phyloP scores from a whole-genome alignment of 2,797 vertebrate species.

The Pterois miles region DNA sequence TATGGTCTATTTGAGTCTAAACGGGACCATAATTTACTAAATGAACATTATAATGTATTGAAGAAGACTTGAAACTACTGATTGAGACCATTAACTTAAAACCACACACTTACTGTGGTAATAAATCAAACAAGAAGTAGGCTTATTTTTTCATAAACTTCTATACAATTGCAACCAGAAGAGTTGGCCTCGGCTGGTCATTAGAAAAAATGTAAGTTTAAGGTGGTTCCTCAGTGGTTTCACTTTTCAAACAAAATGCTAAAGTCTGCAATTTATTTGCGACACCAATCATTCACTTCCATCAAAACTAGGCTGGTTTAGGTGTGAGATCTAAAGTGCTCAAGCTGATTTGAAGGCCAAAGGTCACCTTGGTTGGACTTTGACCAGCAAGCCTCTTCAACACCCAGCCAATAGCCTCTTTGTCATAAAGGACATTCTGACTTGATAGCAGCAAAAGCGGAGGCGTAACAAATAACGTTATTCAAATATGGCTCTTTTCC shows the following conservation, averaged over 20 bases:
- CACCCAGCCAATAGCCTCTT: neutral
- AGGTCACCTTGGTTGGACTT: neutral
- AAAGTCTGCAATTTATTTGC: neutral
- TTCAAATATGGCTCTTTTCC: neutral
- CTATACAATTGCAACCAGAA: neutral
- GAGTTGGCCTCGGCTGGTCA: neutral
- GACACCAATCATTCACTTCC: neutral
- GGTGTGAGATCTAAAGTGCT: neutral
- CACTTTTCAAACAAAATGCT: neutral
- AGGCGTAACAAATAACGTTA: neutral
- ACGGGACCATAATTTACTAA: neutral
- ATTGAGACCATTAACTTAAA: neutral
- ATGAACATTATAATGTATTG: no score
- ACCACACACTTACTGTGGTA: no score
- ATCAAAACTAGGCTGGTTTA: neutral
- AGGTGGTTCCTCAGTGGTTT: neutral
- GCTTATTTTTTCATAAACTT: neutral
- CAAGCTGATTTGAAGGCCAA: neutral
- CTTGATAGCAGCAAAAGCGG: neutral
- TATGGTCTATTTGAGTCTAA: neutral
- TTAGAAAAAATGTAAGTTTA: neutral
- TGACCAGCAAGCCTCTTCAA: neutral
- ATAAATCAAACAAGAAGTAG: neutral
- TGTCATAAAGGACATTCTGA: neutral
- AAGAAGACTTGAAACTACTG: neutral